phyloP scores from a whole-genome alignment of 1,140 invertebrate species.

The Drosophila oshimai region DNA sequence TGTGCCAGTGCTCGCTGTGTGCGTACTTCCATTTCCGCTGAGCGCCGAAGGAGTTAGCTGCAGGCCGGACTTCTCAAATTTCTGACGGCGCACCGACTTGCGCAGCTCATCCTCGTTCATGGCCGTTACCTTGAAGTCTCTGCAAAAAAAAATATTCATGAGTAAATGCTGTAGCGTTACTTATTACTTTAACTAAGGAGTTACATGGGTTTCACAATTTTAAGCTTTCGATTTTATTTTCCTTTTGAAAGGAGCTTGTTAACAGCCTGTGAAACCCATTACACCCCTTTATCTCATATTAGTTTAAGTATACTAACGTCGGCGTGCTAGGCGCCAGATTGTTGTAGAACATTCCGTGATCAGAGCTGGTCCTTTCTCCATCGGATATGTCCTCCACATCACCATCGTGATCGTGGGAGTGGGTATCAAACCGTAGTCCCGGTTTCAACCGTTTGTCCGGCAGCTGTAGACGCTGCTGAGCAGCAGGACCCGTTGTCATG shows the following conservation, averaged over 20 bases:
- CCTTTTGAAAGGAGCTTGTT: too few relatives aligned
- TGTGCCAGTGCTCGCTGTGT: slow-evolving; percentile 85
- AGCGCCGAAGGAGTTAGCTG: slow-evolving; percentile 69
- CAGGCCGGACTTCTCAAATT: slow-evolving; percentile 85
- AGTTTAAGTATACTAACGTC: slow-evolving; percentile 55
- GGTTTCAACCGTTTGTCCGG: slow-evolving; percentile 68
- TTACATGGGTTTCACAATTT: too few relatives aligned
- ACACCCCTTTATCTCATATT: too few relatives aligned
- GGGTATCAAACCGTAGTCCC: slow-evolving; percentile 74
- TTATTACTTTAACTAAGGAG: not conserved
- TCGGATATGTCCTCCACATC: slow-evolving; percentile 94
- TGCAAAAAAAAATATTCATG: slow-evolving; percentile 66
- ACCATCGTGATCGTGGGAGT: slow-evolving; percentile 90
- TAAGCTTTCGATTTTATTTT: too few relatives aligned
- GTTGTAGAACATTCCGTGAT: slow-evolving; percentile 84
- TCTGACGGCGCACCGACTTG: slow-evolving; percentile 89
- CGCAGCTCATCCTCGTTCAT: slow-evolving; percentile 93
- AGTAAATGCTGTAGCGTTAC: too few relatives aligned
- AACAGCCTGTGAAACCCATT: too few relatives aligned
- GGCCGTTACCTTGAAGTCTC: slow-evolving; percentile 93
- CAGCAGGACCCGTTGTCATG: slow-evolving; percentile 6
- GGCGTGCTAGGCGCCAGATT: slow-evolving; percentile 76
- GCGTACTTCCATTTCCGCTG: slow-evolving; percentile 81
- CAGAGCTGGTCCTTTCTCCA: slow-evolving; percentile 90
- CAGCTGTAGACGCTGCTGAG: slow-evolving; percentile 48